These are phyloP conservation scores for Vanessa atalanta DNA, from an alignment of 1,140 invertebrate genomes.

Conservation along the genomic window DNA sequence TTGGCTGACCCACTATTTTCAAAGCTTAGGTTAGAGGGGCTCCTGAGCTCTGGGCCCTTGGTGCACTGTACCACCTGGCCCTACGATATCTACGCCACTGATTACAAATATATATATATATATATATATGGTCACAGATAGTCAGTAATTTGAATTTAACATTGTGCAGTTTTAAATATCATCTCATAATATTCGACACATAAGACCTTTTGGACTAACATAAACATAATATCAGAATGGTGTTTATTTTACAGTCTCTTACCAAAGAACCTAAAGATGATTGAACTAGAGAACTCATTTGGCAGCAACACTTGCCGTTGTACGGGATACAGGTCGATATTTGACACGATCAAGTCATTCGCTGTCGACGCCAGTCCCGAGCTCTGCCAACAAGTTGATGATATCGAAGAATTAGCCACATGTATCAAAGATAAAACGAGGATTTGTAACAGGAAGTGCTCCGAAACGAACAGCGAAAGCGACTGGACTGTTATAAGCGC, in stretches of 20 bases:
- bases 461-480: constrained; percentile 44
- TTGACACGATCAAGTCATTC: constrained; percentile 90
- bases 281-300: constrained; percentile 87
- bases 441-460: constrained; percentile 58
- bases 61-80: too few relatives aligned
- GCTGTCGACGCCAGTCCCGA: constrained; percentile 82
- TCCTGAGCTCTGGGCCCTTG: too few relatives aligned
- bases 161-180: too few relatives aligned
- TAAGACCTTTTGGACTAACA: too few relatives aligned
- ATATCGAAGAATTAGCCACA: constrained; percentile 82
- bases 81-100: too few relatives aligned
- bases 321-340: constrained; percentile 92
- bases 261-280: constrained; percentile 82
- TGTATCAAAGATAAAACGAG: constrained; percentile 46
- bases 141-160: too few relatives aligned
- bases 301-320: constrained; percentile 93
- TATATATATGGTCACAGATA: too few relatives aligned
- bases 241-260: constrained; percentile 48
- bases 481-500: constrained; percentile 60
- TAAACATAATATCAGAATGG: neutral
- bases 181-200: too few relatives aligned
- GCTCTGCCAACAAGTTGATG: constrained; percentile 77
- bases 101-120: too few relatives aligned
- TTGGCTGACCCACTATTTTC: too few relatives aligned
- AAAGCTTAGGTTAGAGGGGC: too few relatives aligned